Conservation (phyloP, 2,797 vertebrate species). For the Euphonia xanthogaster region DNA sequence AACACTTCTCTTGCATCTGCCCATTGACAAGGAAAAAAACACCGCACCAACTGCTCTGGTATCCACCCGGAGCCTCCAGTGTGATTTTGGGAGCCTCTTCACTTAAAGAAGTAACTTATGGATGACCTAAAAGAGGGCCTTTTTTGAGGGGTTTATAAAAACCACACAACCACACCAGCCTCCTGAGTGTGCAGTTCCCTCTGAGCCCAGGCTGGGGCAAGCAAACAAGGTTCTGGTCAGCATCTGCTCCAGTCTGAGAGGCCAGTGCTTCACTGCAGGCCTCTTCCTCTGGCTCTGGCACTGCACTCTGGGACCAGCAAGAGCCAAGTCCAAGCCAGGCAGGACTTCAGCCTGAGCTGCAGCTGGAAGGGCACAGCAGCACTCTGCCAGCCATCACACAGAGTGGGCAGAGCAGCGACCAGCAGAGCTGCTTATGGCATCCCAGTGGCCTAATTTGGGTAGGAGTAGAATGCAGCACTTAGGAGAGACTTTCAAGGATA, state of each 20-base stretch:
- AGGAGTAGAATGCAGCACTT: neutral
- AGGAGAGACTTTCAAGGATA: neutral
- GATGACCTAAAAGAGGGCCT: neutral
- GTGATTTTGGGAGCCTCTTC: neutral
- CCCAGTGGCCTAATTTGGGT: neutral
- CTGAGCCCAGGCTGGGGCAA: neutral
- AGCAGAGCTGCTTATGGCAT: rapidly evolving
- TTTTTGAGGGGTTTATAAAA: neutral
- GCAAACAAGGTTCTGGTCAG: neutral
- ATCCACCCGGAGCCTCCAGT: neutral
- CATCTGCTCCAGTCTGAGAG: neutral
- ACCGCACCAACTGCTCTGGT: neutral
- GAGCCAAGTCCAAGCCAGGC: neutral
- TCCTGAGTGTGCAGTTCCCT: rapidly evolving
- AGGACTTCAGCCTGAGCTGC: neutral
- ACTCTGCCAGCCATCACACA: neutral
- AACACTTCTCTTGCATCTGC: neutral
- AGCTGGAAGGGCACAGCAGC: neutral
- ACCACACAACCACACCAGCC: neutral
- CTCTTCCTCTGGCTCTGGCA: neutral
- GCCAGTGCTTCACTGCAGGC: neutral
- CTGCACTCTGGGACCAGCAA: neutral
- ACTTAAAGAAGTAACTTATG: neutral
- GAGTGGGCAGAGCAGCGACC: neutral
- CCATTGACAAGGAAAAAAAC: neutral